These are phyloP conservation scores for Morpho helenor DNA, from an alignment of 2,888 invertebrate genomes.

Conservation along the genomic window DNA sequence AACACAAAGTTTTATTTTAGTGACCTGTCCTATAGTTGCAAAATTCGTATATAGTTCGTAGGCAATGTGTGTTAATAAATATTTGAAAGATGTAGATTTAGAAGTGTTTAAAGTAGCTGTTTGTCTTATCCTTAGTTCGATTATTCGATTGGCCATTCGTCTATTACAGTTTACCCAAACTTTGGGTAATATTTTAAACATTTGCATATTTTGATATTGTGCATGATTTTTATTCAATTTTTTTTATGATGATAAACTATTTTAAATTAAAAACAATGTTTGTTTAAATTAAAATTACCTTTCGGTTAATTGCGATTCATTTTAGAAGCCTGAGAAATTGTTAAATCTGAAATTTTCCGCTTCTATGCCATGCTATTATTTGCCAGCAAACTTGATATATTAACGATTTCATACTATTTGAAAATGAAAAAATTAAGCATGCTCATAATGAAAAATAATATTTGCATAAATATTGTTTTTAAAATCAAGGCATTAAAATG, in stretches of 20 bases:
- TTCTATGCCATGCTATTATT: slow-evolving; percentile 57
- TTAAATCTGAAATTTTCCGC: slow-evolving; percentile 40
- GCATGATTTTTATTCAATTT: slow-evolving; percentile 20
- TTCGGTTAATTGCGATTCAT: slow-evolving; percentile 66
- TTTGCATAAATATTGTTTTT: not conserved
- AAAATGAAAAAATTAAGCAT: slow-evolving; percentile 14
- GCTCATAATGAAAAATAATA: slow-evolving; percentile 8
- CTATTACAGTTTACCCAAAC: slow-evolving; percentile 1
- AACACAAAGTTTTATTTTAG: slow-evolving; percentile 52
- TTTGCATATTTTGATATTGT: slow-evolving; percentile 15
- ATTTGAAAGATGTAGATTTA: slow-evolving; percentile 52
- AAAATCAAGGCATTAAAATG: slow-evolving; percentile 13
- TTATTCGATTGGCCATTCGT: slow-evolving; percentile 24
- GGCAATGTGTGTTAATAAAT: slow-evolving; percentile 51
- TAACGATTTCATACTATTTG: not conserved
- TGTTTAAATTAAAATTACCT: slow-evolving; percentile 34
- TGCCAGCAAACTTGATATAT: slow-evolving; percentile 33
- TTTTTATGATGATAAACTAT: not conserved
- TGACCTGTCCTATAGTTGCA: slow-evolving; percentile 78
- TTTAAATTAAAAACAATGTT: not conserved
- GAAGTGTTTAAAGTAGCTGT: slow-evolving; percentile 52
- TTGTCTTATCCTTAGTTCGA: slow-evolving; percentile 49
- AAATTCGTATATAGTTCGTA: slow-evolving; percentile 54
- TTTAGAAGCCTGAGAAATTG: slow-evolving; percentile 56
- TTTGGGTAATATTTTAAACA: slow-evolving; percentile 14